Conservation (phyloP, 2,113 vertebrate genomes). For the Centropus bengalensis region DNA sequence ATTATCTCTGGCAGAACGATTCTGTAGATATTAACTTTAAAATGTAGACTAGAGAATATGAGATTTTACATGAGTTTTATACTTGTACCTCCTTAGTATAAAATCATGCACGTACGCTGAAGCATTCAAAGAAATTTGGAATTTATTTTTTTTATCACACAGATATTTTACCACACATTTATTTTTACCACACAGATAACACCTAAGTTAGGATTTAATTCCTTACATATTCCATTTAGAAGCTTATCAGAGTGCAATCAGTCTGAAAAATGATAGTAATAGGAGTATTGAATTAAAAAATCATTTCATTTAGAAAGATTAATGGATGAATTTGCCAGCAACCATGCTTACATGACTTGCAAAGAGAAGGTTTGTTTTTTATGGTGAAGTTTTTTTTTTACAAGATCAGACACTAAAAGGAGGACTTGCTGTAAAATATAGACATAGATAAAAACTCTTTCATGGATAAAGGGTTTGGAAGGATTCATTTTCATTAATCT, state of each 20-base stretch:
- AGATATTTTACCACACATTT: too few species aligned
- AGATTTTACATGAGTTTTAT: background rate
- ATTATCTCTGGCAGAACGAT: background rate
- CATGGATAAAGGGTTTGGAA: background rate
- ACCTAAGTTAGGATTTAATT: background rate
- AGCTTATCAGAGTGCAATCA: background rate
- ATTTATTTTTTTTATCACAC: too few species aligned
- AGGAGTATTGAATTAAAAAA: background rate
- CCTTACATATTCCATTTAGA: background rate
- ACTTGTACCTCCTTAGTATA: background rate
- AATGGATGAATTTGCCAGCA: background rate
- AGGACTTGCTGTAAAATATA: background rate
- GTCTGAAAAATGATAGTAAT: background rate
- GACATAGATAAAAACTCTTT: background rate
- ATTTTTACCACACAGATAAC: background rate
- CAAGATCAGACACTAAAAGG: background rate
- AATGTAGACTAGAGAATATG: background rate
- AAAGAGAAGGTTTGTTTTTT: background rate
- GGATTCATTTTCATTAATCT: background rate
- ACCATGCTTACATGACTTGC: background rate
- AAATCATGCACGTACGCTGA: background rate
- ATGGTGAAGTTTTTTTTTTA: background rate
- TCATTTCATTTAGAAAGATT: slow-evolving; percentile 1
- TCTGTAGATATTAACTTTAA: background rate
- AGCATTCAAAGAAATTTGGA: background rate